Percentiles rank a stretch among this genome's conserved stretches.
Evolutionary conservation across 1,140 invertebrate species (phyloP).

Genomic region (Papilio aristodemus): DNA sequence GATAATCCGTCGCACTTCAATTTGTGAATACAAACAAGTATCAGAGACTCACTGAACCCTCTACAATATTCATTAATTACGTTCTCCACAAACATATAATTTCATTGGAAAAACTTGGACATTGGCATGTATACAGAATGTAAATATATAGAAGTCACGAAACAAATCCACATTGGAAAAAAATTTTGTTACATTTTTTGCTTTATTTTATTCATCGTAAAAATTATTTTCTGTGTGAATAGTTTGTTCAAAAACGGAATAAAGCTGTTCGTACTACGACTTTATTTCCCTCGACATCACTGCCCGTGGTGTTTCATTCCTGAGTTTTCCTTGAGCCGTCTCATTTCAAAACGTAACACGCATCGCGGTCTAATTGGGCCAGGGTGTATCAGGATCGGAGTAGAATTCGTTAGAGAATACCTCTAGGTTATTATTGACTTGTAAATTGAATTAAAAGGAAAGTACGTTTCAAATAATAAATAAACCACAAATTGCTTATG

Average conservation of each 20-base stretch:
- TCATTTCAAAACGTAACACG: constrained; percentile 34
- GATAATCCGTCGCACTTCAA: constrained; percentile 14
- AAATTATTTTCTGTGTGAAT: no score
- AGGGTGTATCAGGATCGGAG: constrained; percentile 25
- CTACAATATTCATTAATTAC: constrained; percentile 20
- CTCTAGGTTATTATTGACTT: constrained; percentile 21
- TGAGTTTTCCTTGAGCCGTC: constrained; percentile 20
- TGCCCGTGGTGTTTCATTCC: constrained; percentile 8
- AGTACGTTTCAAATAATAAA: neutral
- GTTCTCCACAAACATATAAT: constrained; percentile 1
- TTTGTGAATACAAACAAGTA: constrained; percentile 10
- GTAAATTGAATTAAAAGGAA: constrained; percentile 21
- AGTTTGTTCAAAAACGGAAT: neutral
- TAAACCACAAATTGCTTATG: no score
- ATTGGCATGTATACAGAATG: neutral
- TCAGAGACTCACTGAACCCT: neutral
- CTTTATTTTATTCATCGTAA: neutral
- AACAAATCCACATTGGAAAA: constrained; percentile 21
- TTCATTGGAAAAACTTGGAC: neutral
- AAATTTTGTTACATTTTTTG: constrained; percentile 13
- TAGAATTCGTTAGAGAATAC: constrained; percentile 32
- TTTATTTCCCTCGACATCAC: constrained; percentile 27
- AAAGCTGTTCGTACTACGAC: neutral
- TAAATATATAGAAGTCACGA: constrained; percentile 16
- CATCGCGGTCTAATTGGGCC: constrained; percentile 32